A percentile compares a stretch with the other conserved stretches of the same genome.
phyloP scores from a whole-genome alignment of 2,113 vertebrate genomes.

The Loxodonta africana region DNA sequence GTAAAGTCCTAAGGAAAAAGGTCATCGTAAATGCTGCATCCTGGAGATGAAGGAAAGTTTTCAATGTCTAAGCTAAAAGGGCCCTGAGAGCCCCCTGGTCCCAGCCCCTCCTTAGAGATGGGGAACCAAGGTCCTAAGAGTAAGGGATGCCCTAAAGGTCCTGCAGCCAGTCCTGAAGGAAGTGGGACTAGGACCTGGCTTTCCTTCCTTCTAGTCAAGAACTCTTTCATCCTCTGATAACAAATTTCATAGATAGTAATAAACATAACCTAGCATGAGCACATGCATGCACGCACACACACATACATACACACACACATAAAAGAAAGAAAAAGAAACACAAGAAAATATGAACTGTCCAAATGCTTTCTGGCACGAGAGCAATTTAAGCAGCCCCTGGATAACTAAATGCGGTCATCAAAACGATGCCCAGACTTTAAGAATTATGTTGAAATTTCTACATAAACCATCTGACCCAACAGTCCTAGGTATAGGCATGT shows the following conservation, averaged over 20 bases:
- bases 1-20: neutral
- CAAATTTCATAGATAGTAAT: neutral
- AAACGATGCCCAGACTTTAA: neutral
- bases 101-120: neutral
- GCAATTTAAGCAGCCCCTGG: neutral
- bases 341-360: neutral
- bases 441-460: neutral
- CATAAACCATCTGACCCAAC: neutral
- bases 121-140: neutral
- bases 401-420: neutral
- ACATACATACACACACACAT: neutral
- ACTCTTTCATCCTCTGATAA: neutral
- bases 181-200: neutral
- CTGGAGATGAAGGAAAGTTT: neutral
- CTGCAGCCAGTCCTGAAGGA: neutral
- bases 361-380: neutral
- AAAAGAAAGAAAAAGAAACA: neutral
- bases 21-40: neutral
- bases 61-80: neutral
- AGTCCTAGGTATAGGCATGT: neutral
- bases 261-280: neutral
- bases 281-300: neutral
- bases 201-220: neutral
- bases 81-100: too few species aligned
- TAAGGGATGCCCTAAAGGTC: neutral